Evolutionary conservation across 2,113 vertebrate genomes (phyloP).

Genomic region (Platysternon megacephalum): DNA sequence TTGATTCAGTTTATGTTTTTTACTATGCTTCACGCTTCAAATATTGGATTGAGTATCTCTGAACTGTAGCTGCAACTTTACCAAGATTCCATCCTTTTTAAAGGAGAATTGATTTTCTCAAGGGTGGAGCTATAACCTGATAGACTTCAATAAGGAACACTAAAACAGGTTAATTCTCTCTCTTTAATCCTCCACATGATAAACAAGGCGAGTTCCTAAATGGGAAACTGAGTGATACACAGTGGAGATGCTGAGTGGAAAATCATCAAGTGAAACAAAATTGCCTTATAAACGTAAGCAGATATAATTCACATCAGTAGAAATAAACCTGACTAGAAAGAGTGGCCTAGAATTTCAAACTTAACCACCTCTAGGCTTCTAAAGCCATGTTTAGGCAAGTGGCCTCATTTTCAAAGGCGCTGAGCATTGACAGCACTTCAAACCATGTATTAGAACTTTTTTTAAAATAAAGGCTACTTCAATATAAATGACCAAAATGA

Average conservation of each 20-base stretch:
- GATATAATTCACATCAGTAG: background rate
- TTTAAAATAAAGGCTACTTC: conserved; percentile 6
- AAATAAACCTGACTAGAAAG: background rate
- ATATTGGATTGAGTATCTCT: conserved; percentile 19
- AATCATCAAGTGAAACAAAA: conserved; percentile 21
- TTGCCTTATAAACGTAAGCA: background rate
- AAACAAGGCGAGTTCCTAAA: conserved; percentile 31
- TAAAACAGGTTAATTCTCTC: conserved; percentile 2
- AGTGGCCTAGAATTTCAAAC: background rate
- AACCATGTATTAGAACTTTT: background rate
- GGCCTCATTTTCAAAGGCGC: background rate
- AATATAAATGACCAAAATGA: conserved; percentile 6
- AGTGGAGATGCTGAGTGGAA: conserved; percentile 11
- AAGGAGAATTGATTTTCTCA: conserved; percentile 24
- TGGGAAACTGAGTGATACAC: background rate
- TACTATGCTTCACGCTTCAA: background rate
- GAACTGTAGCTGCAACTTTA: conserved; percentile 22
- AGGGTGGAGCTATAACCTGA: background rate
- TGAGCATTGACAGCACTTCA: background rate
- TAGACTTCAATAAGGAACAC: conserved; percentile 26
- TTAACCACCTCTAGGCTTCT: background rate
- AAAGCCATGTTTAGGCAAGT: background rate
- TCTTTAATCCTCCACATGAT: conserved; percentile 1
- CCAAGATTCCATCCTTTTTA: conserved; percentile 4
- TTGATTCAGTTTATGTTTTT: background rate